These are phyloP conservation scores for Lepus oiostolus DNA, from an alignment of 2,797 vertebrate genomes.

Conservation along the genomic window DNA sequence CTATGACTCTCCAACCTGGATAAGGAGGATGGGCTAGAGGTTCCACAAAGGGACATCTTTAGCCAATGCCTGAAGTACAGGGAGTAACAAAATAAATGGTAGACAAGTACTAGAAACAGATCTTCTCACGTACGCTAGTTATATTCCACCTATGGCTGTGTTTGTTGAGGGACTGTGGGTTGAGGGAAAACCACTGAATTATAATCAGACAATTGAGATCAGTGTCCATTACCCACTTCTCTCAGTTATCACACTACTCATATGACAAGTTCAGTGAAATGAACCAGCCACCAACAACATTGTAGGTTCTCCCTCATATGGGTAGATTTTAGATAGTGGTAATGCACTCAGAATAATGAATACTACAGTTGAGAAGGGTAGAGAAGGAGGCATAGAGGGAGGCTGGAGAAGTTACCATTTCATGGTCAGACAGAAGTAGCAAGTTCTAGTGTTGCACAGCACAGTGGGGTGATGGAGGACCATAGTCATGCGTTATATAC, in stretches of 20 bases:
- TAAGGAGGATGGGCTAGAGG: neutral
- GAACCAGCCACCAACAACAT: too few species aligned
- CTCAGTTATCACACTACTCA: neutral
- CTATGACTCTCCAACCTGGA: neutral
- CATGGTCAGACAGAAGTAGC: too few species aligned
- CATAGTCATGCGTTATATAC: too few species aligned
- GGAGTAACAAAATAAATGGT: neutral
- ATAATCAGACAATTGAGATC: neutral
- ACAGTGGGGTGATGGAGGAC: too few species aligned
- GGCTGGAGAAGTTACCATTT: too few species aligned
- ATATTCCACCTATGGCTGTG: neutral
- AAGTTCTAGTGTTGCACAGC: too few species aligned
- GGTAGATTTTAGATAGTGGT: too few species aligned
- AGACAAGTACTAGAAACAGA: neutral
- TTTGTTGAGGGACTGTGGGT: neutral
- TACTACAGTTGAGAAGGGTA: too few species aligned
- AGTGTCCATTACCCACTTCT: neutral
- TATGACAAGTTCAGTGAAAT: neutral
- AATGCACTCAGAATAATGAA: too few species aligned
- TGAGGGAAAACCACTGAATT: neutral
- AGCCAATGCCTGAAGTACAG: neutral
- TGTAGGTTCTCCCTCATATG: too few species aligned
- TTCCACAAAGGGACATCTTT: neutral
- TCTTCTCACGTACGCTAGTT: neutral
- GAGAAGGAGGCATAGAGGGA: too few species aligned